Conservation (phyloP, 2,888 invertebrate genomes). For the Cantharis rufa region DNA sequence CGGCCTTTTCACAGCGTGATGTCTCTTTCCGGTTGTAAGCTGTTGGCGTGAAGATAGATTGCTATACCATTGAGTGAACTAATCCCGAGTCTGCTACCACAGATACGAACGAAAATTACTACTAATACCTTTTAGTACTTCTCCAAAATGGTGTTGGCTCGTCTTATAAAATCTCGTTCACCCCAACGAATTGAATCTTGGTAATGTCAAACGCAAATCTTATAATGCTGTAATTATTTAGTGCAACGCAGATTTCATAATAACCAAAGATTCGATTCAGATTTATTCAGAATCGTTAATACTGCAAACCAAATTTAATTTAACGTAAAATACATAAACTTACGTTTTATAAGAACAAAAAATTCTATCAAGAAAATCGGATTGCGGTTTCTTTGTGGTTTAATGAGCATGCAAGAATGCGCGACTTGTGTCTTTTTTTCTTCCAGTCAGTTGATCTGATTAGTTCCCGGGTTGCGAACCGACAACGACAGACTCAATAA, state of each 20-base stretch:
- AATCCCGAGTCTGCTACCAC: constrained; percentile 48
- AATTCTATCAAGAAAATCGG: neutral
- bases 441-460: constrained; percentile 23
- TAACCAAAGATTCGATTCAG: constrained; percentile 19
- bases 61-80: constrained; percentile 51
- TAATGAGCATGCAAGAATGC: constrained; percentile 12
- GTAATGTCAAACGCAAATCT: constrained; percentile 22
- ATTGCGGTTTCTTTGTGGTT: constrained; percentile 10
- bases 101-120: constrained; percentile 50
- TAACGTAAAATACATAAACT: constrained; percentile 9
- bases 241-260: constrained; percentile 22
- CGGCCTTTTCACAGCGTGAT: constrained; percentile 43
- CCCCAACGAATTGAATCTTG: constrained; percentile 33
- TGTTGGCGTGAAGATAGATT: constrained; percentile 52
- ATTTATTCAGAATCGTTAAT: constrained; percentile 18
- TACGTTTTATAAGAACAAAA: constrained; percentile 10
- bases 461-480: constrained; percentile 29
- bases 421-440: constrained; percentile 16
- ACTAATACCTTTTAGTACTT: constrained; percentile 43
- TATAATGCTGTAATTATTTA: constrained; percentile 16
- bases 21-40: constrained; percentile 51
- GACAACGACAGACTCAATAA: constrained; percentile 31
- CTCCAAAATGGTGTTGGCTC: constrained; percentile 33
- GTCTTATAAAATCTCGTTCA: constrained; percentile 32
- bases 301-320: constrained; percentile 19